Conservation (phyloP, 1,140 invertebrate species). For the Micrasema minimum region DNA sequence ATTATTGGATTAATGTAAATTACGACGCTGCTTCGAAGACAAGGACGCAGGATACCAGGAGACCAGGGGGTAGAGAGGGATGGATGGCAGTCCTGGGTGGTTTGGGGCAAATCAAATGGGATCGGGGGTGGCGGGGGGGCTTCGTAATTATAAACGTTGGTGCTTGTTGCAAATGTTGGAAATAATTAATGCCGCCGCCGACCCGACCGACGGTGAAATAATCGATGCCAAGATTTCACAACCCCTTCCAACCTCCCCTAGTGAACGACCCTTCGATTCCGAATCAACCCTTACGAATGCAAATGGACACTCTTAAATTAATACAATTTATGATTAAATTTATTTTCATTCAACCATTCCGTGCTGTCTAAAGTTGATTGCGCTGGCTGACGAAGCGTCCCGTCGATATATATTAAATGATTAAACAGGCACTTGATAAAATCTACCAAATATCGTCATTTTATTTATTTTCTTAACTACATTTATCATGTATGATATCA, state of each 20-base stretch:
- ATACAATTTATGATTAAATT: conserved; percentile 36
- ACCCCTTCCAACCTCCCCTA: conserved; percentile 27
- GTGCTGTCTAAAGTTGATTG: not conserved
- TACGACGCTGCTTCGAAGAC: conserved; percentile 75
- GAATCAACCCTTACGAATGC: conserved; percentile 43
- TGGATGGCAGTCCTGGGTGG: conserved; percentile 8
- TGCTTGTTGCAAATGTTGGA: conserved; percentile 55
- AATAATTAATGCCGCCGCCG: conserved; percentile 57
- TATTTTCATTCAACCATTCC: conserved; percentile 8
- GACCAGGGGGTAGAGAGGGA: conserved; percentile 22
- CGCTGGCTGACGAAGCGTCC: too few relatives aligned
- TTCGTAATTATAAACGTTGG: conserved; percentile 59
- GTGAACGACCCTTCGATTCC: conserved; percentile 44
- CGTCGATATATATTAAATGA: too few relatives aligned
- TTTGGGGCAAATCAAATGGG: conserved; percentile 28
- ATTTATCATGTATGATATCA: too few relatives aligned
- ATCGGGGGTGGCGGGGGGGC: conserved; percentile 49
- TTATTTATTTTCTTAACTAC: too few relatives aligned
- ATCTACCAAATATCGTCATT: too few relatives aligned
- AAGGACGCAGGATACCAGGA: conserved; percentile 7
- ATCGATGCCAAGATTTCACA: conserved; percentile 54
- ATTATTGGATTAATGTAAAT: conserved; percentile 95
- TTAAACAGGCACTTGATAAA: too few relatives aligned
- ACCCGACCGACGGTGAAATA: conserved; percentile 50
- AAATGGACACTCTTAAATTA: conserved; percentile 41